Evolutionary conservation across 2,888 invertebrate species (phyloP), one percentile per base, ranked within the genome.

Genomic region (Ectobius pallidus): DNA sequence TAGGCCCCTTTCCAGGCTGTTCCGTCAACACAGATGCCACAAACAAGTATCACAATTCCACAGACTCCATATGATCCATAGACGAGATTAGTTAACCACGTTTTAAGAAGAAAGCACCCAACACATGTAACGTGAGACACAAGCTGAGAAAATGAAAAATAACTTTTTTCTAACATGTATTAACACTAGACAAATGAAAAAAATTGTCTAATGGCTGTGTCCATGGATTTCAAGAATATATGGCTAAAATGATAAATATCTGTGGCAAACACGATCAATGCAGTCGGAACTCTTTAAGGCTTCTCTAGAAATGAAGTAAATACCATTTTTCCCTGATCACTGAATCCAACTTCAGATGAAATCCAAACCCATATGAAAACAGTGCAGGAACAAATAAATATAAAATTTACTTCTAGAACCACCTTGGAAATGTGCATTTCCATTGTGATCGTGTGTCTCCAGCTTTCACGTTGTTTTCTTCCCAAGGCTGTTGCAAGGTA

Each of bases 401-500:
- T 42, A 42, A 42, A 65, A 7, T 46, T 65, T 46, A 65, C 18
- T 46, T 22, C 18, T 46, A 65, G 65, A 65, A 46, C 27, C 25
- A 16, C 27, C 65, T 30, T 22, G 42, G 14, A 63, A 63, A 39
- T 22, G 18, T 39, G 14, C n/a, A 30, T 34, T 34, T 34, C 34
- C 34, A 9, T n/a, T 32, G 32, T 34, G 62, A 62, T 34, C 16
- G 61, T 62, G 62, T 62, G 32, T 62, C 18, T 18, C 46, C 46
- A 22, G 25, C 25, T 20, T 7, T 34, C 34, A 14, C 25, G 46
- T n/a, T 11, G 11, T 52, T 52, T 52, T 22, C 42, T 25, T 44
- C 46, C 46, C 65, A 65, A 65, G 46, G 65, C 65, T 65, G 65
- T 44, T 65, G 65, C 65, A 65, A 65, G 65, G 65, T 65, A 65